Percentiles rank a stretch among this genome's conserved stretches.
phyloP scores from a whole-genome alignment of 2,888 invertebrate genomes.

The Drosophila niveifrons region DNA sequence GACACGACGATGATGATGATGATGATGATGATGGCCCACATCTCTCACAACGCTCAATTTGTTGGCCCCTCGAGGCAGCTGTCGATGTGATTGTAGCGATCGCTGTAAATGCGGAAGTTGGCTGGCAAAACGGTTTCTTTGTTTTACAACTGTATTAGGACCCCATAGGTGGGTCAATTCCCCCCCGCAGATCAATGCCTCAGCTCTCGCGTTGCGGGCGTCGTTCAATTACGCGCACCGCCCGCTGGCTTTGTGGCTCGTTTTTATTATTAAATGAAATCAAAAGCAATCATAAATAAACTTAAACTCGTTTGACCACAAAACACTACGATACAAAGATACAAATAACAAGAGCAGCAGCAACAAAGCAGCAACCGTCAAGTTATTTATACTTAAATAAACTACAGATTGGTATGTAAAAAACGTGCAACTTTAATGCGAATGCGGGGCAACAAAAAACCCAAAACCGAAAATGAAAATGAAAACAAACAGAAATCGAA shows the following conservation, averaged over 20 bases:
- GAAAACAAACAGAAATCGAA: constrained; percentile 28
- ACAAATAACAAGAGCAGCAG: constrained; percentile 36
- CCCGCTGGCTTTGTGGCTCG: constrained; percentile 72
- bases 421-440: constrained; percentile 72
- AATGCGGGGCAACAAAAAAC: constrained; percentile 38
- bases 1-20: constrained; percentile 17
- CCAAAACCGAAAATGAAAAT: constrained; percentile 8
- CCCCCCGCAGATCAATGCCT: neutral
- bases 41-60: constrained; percentile 33
- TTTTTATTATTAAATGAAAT: constrained; percentile 73
- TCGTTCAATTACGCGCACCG: constrained; percentile 74
- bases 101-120: constrained; percentile 65
- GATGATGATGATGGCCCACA: constrained; percentile 35
- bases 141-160: constrained; percentile 77
- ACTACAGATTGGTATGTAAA: constrained; percentile 72
- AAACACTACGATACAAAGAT: constrained; percentile 29
- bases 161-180: constrained; percentile 50
- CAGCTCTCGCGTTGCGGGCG: constrained; percentile 52
- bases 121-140: constrained; percentile 56
- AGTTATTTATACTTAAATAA: constrained; percentile 66
- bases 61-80: constrained; percentile 9
- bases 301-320: constrained; percentile 78
- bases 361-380: constrained; percentile 9
- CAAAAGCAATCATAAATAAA: constrained; percentile 81
- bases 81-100: neutral